A percentile compares a stretch with the other conserved stretches of the same genome.
phyloP scores from a whole-genome alignment of 2,888 invertebrate species.

The Drosophila mimetica region DNA sequence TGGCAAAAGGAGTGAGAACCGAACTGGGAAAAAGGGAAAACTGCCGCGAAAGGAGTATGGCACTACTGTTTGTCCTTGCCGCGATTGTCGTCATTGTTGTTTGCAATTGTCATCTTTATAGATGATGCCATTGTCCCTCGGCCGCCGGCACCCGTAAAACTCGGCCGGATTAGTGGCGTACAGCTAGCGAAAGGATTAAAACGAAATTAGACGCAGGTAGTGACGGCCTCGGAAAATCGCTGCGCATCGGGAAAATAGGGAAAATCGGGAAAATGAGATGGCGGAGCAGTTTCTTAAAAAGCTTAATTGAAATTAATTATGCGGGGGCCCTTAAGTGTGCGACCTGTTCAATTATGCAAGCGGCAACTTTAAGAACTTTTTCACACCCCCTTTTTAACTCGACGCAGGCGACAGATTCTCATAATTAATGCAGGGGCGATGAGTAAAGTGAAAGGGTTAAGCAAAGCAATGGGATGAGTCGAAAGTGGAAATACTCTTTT shows the following conservation, averaged over 20 bases:
- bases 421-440: constrained; percentile 29
- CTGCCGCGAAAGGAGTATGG: constrained; percentile 62
- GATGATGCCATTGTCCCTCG: constrained; percentile 74
- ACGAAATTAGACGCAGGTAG: constrained; percentile 59
- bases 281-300: constrained; percentile 11
- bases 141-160: constrained; percentile 66
- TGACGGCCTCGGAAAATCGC: constrained; percentile 4
- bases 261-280: background rate
- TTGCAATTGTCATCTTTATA: constrained; percentile 81
- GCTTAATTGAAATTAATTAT: constrained; percentile 70
- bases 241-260: background rate
- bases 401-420: constrained; percentile 36
- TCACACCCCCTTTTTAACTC: constrained; percentile 15
- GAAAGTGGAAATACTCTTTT: background rate
- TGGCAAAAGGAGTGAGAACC: constrained; percentile 64
- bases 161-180: constrained; percentile 77
- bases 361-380: constrained; percentile 29
- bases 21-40: constrained; percentile 18
- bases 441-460: constrained; percentile 11
- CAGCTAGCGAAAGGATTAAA: constrained; percentile 71
- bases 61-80: constrained; percentile 81
- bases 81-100: constrained; percentile 82
- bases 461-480: background rate
- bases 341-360: constrained; percentile 68
- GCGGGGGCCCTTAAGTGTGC: constrained; percentile 46